Percentiles rank a stretch among this genome's conserved stretches.
These are phyloP conservation scores for Sebastes vulpes DNA, from an alignment of 2,797 vertebrate species.

Conservation along the genomic window DNA sequence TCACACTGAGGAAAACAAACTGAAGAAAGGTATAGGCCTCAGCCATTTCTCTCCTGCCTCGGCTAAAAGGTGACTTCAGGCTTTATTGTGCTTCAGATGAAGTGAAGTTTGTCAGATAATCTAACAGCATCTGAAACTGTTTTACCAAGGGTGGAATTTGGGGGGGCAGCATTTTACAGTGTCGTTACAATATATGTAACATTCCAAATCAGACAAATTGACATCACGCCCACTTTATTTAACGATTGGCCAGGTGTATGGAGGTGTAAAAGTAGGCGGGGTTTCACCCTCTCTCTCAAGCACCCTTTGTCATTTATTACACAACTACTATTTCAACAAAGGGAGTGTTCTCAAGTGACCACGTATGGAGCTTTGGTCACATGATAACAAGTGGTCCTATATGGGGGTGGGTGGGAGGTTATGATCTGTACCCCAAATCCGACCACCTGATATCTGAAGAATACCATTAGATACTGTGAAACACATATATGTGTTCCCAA, in stretches of 20 bases:
- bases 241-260: background rate
- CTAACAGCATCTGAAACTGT: background rate
- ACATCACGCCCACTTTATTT: background rate
- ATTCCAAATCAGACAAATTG: too few relatives aligned
- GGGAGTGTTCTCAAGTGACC: too few relatives aligned
- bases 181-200: background rate
- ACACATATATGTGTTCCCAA: too few relatives aligned
- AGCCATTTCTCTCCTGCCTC: background rate
- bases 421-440: too few relatives aligned
- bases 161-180: background rate
- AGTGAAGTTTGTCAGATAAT: background rate
- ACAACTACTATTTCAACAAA: too few relatives aligned
- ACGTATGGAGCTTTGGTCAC: too few relatives aligned
- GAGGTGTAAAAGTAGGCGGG: background rate
- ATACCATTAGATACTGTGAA: too few relatives aligned
- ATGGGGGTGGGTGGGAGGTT: too few relatives aligned
- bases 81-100: background rate
- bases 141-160: background rate
- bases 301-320: too few relatives aligned
- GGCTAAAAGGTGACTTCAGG: background rate
- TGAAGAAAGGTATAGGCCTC: slow-evolving; percentile 15
- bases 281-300: too few relatives aligned
- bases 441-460: too few relatives aligned
- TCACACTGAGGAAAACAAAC: slow-evolving; percentile 31
- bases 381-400: too few relatives aligned